Evolutionary conservation across 2,888 invertebrate species (phyloP), one percentile per base, ranked within the genome.

Genomic region (Laothoe populi): DNA sequence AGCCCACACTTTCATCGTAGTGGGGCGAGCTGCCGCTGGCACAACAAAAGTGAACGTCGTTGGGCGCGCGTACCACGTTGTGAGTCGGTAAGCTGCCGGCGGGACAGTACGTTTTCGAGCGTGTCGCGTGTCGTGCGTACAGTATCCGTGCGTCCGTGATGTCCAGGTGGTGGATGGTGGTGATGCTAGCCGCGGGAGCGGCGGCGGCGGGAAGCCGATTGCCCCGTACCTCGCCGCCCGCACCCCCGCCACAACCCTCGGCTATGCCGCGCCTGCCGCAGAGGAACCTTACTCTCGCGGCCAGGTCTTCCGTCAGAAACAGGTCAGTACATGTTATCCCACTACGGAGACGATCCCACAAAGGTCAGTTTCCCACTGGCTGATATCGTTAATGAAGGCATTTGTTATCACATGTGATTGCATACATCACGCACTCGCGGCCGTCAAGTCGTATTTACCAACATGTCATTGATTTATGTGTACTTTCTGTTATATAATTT

Each of bases 171-270:
- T 88, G 87, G 84, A 77, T 89, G 83, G 77, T 89, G 82, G 78
- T 88, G 84, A 66, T 89, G 75, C 72, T 86, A 74, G 88, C 82
- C 70, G 81, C 82, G 70, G 81, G 83, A 68, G 87, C 82, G 74
- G 86, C 83, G 78, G 90, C 90, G 75, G 90, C 87, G 71, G 90
- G 88, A 66, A 82, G 86, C 70, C 87, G 90, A 76, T 76, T 88
- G 81, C 89, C 90, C 74, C 85, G 89, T 69, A 90, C 88, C 75
- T 89, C 86, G 71, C 84, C 81, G 77, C 82, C 86, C 74, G 84
- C 82, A 71, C 81, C 94, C 73, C 84, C 94, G 69, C 88, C 94
- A 53, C 83, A 95, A 70, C 94, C 86, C 87, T 70, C 95, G 60
- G 87, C 95, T 68, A 93, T 94, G 70, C 94, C 87, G 89, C 82